A percentile compares a stretch with the other conserved stretches of the same genome.
These are phyloP conservation scores for Ctena decussata DNA, from an alignment of 2,888 invertebrate genomes.

Conservation along the genomic window DNA sequence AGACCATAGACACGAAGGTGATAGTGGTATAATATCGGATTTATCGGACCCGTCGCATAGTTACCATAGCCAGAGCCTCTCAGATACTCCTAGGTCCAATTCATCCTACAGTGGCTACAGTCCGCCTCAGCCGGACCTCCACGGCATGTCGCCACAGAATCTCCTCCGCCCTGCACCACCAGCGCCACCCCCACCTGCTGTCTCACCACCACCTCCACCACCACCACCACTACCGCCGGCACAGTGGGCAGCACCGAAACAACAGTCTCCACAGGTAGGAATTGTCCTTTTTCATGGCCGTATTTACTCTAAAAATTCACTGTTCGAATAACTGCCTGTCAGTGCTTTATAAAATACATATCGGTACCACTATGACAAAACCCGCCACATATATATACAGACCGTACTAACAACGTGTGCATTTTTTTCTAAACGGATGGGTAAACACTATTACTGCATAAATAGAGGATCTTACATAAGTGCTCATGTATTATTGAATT, in stretches of 20 bases:
- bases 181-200: conserved; percentile 52
- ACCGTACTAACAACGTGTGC: no score
- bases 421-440: no score
- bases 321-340: no score
- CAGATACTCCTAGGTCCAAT: conserved; percentile 64
- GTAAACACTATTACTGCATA: no score
- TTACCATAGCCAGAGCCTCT: conserved; percentile 56
- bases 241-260: conserved; percentile 62
- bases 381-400: no score
- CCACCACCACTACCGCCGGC: conserved; percentile 65
- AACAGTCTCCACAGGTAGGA: neutral
- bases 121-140: conserved; percentile 20
- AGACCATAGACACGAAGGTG: conserved; percentile 60
- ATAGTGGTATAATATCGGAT: conserved; percentile 68
- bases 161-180: conserved; percentile 51
- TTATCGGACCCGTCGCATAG: conserved; percentile 33
- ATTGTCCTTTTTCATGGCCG: neutral
- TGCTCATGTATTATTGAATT: no score
- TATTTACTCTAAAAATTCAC: no score
- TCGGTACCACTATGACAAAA: no score
- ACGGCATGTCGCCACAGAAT: conserved; percentile 27
- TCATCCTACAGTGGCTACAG: conserved; percentile 57
- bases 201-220: conserved; percentile 67
- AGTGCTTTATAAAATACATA: no score
- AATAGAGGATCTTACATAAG: no score